A percentile compares a stretch with the other conserved stretches of the same genome.
Conservation (phyloP, 2,113 vertebrate genomes). For the Rafetus swinhoei region DNA sequence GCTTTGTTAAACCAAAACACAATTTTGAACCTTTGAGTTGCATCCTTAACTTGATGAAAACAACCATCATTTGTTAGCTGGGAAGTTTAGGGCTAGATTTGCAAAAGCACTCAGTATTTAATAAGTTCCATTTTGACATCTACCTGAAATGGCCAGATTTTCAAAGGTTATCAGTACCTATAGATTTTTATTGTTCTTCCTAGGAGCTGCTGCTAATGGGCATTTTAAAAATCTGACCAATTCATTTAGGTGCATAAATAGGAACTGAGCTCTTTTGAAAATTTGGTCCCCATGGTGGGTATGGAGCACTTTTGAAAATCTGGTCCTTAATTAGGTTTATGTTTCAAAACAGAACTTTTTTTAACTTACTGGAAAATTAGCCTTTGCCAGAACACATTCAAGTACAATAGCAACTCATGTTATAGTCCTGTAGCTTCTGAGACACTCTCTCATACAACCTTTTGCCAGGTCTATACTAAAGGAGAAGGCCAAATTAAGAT, state of each 20-base stretch:
- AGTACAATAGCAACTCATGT: conserved; percentile 22
- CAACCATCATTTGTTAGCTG: neutral
- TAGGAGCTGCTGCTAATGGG: neutral
- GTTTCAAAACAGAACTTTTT: neutral
- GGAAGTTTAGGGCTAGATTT: neutral
- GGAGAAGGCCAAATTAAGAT: too few species aligned
- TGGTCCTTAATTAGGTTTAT: neutral
- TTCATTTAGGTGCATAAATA: too few species aligned
- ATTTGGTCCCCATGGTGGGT: neutral
- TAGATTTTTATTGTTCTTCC: neutral
- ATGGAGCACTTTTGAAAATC: neutral
- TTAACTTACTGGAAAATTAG: neutral
- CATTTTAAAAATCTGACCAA: neutral
- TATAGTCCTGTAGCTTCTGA: neutral
- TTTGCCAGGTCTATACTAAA: too few species aligned
- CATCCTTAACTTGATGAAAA: neutral
- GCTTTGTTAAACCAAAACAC: neutral
- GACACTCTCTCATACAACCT: neutral
- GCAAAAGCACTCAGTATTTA: neutral
- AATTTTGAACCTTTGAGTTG: neutral
- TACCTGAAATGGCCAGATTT: neutral
- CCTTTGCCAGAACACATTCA: neutral
- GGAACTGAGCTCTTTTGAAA: neutral
- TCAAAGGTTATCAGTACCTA: neutral
- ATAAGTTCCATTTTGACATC: neutral